These are phyloP conservation scores for Ooceraea biroi DNA, from an alignment of 1,140 invertebrate genomes.

Conservation along the genomic window DNA sequence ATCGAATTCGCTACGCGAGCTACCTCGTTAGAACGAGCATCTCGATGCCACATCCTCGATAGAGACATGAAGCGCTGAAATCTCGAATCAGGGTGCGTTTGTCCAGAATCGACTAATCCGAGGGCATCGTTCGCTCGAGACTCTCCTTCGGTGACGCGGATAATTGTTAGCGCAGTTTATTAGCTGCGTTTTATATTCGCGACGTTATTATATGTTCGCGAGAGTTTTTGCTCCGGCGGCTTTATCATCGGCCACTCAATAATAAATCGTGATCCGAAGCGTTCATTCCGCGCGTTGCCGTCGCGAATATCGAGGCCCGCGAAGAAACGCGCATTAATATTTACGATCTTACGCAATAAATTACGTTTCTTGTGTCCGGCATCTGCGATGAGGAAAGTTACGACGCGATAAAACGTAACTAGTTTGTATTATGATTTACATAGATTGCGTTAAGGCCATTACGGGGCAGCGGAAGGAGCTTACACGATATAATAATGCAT, in stretches of 20 bases:
- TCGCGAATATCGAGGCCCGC: not conserved
- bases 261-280: not conserved
- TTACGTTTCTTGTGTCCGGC: slow-evolving; percentile 30
- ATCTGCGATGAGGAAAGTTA: slow-evolving; percentile 49
- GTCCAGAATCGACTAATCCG: too few relatives aligned
- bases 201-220: not conserved
- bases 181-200: not conserved
- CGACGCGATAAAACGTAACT: slow-evolving; percentile 51
- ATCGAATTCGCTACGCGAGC: not conserved
- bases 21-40: too few relatives aligned
- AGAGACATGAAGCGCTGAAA: too few relatives aligned
- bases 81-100: too few relatives aligned
- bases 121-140: too few relatives aligned
- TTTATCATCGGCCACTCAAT: not conserved
- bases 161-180: not conserved
- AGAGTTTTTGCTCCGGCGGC: not conserved
- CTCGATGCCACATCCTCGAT: too few relatives aligned
- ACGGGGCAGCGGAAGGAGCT: slow-evolving; percentile 13
- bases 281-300: not conserved
- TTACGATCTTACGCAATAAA: slow-evolving; percentile 48
- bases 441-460: slow-evolving; percentile 57
- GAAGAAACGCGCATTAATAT: slow-evolving; percentile 29
- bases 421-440: slow-evolving; percentile 58
- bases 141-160: not conserved
- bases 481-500: slow-evolving; percentile 24